These are phyloP conservation scores for Priocnemis perturbator DNA, from an alignment of 2,888 invertebrate species.

Conservation along the genomic window DNA sequence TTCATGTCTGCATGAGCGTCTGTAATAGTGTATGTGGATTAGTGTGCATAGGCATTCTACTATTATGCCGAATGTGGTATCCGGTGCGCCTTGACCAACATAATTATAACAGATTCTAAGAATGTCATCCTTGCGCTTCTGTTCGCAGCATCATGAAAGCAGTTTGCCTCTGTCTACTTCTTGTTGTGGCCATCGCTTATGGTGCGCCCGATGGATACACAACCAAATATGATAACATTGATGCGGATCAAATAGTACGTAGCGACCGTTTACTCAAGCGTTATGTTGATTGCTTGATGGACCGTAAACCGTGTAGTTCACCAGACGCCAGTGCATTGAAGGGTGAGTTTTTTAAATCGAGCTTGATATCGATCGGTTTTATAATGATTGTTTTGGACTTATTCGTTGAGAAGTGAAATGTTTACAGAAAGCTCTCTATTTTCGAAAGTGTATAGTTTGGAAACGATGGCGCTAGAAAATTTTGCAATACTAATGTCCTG, in stretches of 20 bases:
- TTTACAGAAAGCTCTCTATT: too few relatives aligned
- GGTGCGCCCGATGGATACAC: constrained; percentile 75
- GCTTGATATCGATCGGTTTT: not conserved
- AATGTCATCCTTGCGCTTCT: not conserved
- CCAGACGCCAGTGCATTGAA: constrained; percentile 83
- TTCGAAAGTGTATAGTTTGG: too few relatives aligned
- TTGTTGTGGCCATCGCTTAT: constrained; percentile 47
- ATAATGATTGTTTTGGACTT: too few relatives aligned
- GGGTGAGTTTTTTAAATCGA: constrained; percentile 76
- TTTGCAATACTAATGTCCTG: too few relatives aligned
- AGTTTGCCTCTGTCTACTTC: constrained; percentile 54
- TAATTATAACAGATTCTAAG: not conserved
- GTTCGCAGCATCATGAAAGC: constrained; percentile 52
- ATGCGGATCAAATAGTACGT: constrained; percentile 81
- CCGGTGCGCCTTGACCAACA: not conserved
- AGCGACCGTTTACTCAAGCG: constrained; percentile 81
- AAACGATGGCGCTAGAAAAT: too few relatives aligned
- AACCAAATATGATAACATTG: constrained; percentile 82
- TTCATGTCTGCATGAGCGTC: too few relatives aligned
- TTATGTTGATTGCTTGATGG: constrained; percentile 82
- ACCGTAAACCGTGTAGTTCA: constrained; percentile 80
- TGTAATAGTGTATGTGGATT: too few relatives aligned
- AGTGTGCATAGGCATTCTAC: too few relatives aligned
- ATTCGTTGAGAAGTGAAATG: too few relatives aligned
- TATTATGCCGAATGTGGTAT: too few relatives aligned